Conservation (phyloP, 2,113 vertebrate species). For the Pelmatolapia mariae region DNA sequence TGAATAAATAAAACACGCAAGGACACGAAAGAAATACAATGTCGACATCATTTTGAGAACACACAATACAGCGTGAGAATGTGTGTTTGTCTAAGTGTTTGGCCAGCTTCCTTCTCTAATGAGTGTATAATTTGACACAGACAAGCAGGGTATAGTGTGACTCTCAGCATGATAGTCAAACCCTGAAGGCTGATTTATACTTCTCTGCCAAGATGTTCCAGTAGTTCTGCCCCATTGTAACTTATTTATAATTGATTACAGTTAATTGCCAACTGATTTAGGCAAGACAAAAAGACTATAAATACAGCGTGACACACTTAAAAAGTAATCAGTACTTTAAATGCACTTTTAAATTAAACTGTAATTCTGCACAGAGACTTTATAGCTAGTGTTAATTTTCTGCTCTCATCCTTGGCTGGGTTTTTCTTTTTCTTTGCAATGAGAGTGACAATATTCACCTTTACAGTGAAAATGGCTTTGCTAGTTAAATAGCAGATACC, state of each 20-base stretch:
- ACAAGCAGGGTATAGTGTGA: neutral
- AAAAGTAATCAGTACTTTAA: neutral
- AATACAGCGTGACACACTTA: neutral
- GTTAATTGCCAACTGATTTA: neutral
- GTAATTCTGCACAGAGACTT: neutral
- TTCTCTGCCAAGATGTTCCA: neutral
- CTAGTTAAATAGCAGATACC: neutral
- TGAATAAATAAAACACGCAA: neutral
- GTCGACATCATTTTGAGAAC: neutral
- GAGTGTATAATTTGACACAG: constrained; percentile 20
- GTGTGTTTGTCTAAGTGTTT: neutral
- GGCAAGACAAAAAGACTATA: neutral
- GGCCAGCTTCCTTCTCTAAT: neutral
- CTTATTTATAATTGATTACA: neutral
- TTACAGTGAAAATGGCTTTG: neutral
- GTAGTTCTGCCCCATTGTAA: neutral
- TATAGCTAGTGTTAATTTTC: neutral
- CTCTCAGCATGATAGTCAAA: neutral
- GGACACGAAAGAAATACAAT: neutral
- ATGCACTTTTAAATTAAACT: neutral
- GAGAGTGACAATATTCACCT: neutral
- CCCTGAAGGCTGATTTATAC: neutral
- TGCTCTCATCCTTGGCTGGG: neutral
- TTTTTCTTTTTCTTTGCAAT: neutral
- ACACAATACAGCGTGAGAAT: neutral